phyloP scores from a whole-genome alignment of 2,888 invertebrate species.

The Dilophus febrilis region DNA sequence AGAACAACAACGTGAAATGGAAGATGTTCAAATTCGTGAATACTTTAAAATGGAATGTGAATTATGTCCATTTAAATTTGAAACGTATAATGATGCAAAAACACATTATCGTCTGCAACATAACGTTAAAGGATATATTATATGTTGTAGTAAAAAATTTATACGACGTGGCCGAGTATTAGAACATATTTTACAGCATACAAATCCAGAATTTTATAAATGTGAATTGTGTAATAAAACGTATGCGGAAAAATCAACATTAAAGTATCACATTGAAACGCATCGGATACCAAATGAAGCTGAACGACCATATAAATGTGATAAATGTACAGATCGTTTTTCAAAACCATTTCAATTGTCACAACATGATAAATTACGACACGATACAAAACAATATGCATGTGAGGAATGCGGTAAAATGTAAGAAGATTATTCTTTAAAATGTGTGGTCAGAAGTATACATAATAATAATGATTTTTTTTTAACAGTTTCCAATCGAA shows the following conservation, averaged over 20 bases:
- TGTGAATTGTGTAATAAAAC: conserved; percentile 24
- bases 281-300: too few relatives aligned
- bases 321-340: conserved; percentile 24
- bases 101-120: conserved; percentile 23
- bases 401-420: conserved; percentile 21
- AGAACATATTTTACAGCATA: conserved; percentile 25
- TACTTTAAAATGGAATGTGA: conserved; percentile 25
- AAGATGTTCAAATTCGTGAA: conserved; percentile 20
- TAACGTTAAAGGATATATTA: conserved; percentile 20
- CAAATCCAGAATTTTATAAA: conserved; percentile 26
- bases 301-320: conserved; percentile 15
- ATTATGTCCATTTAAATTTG: conserved; percentile 17
- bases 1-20: too few relatives aligned
- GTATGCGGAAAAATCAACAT: conserved; percentile 25
- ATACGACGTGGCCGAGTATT: conserved; percentile 22
- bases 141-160: conserved; percentile 26
- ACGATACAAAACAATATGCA: conserved; percentile 17
- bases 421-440: conserved; percentile 10
- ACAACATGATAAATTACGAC: conserved; percentile 24
- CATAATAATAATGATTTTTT: too few relatives aligned
- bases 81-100: conserved; percentile 21
- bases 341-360: conserved; percentile 25
- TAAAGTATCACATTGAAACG: conserved; percentile 19
- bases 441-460: background rate
- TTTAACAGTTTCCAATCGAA: background rate